These are phyloP conservation scores for Drosophila persimilis DNA, from an alignment of 1,140 invertebrate genomes.

Conservation along the genomic window DNA sequence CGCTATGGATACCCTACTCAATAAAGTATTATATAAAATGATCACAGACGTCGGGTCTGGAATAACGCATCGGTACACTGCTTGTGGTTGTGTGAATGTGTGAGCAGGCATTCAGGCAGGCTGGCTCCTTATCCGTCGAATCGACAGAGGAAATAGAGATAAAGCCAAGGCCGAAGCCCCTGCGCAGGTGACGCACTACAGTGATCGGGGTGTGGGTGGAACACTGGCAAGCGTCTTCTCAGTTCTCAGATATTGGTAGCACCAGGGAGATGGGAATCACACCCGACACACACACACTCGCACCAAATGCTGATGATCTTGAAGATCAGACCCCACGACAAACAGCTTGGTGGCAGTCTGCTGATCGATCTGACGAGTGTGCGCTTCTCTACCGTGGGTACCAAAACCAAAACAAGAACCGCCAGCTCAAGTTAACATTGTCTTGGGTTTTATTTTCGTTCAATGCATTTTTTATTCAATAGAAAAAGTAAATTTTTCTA, in stretches of 20 bases:
- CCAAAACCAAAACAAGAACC: constrained; percentile 64
- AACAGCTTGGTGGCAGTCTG: background rate
- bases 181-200: background rate
- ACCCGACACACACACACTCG: background rate
- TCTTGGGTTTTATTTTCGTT: constrained; percentile 47
- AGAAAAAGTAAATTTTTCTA: constrained; percentile 77
- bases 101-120: background rate
- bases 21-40: too few relatives aligned
- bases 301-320: too few relatives aligned
- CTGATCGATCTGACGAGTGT: constrained; percentile 4
- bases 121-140: constrained; percentile 4
- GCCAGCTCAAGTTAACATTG: constrained; percentile 63
- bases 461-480: constrained; percentile 69
- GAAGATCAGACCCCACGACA: background rate
- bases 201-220: background rate
- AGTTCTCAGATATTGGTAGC: constrained; percentile 55
- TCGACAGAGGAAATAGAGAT: background rate
- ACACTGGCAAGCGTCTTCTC: constrained; percentile 8
- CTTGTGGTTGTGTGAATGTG: background rate
- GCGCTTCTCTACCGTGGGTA: constrained; percentile 24
- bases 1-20: too few relatives aligned
- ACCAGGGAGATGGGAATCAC: constrained; percentile 20
- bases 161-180: background rate
- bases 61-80: too few relatives aligned
- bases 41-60: too few relatives aligned